Percentiles rank a stretch among this genome's conserved stretches.
phyloP scores from a whole-genome alignment of 2,113 vertebrate species.

The Oxygymnocypris stewartii region DNA sequence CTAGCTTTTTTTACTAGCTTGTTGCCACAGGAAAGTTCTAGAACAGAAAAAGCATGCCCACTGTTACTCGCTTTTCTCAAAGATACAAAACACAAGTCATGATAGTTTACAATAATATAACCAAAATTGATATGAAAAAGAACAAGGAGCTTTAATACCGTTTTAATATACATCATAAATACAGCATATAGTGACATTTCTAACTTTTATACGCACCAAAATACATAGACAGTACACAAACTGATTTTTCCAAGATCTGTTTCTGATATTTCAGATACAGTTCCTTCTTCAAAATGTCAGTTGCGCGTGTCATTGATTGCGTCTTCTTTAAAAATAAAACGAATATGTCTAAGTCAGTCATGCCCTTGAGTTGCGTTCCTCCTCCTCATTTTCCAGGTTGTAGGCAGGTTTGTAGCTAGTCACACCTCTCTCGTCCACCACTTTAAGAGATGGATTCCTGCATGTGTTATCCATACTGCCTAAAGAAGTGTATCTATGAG shows the following conservation, averaged over 20 bases:
- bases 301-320: not conserved
- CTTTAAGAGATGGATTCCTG: constrained; percentile 80
- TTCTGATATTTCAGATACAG: not conserved
- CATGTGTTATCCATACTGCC: constrained; percentile 88
- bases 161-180: constrained; percentile 62
- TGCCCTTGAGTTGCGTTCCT: constrained; percentile 85
- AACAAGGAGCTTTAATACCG: constrained; percentile 14
- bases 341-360: constrained; percentile 60
- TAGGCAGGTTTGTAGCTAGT: constrained; percentile 84
- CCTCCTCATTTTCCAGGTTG: constrained; percentile 86
- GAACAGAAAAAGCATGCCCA: not conserved
- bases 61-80: not conserved
- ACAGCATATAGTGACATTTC: not conserved
- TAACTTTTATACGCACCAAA: not conserved
- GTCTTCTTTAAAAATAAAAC: not conserved
- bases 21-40: not conserved
- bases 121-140: constrained; percentile 42
- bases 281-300: not conserved
- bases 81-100: not conserved
- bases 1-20: not conserved
- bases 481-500: constrained; percentile 88
- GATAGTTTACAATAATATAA: not conserved
- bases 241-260: not conserved
- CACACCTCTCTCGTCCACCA: constrained; percentile 71
- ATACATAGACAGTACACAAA: not conserved